A percentile compares a stretch with the other conserved stretches of the same genome.
Conservation (phyloP, 2,113 vertebrate genomes). For the Phainopepla nitens region DNA sequence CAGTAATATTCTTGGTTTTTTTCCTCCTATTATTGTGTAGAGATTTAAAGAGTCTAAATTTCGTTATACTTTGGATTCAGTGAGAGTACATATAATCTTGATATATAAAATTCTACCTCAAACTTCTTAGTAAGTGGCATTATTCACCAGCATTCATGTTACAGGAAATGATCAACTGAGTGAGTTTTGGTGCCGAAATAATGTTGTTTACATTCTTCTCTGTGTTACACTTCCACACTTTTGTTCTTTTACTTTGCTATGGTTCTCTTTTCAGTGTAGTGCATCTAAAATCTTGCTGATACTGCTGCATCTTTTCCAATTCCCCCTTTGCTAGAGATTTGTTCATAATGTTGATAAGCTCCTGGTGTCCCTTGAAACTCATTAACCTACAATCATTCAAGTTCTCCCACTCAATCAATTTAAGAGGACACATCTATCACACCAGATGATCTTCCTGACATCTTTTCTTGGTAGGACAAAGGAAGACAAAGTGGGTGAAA, state of each 20-base stretch:
- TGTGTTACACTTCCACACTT: neutral
- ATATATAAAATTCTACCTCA: neutral
- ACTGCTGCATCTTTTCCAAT: neutral
- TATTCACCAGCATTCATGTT: neutral
- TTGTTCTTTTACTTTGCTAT: neutral
- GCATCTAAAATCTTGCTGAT: neutral
- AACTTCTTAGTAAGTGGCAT: neutral
- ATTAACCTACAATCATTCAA: neutral
- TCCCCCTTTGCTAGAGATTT: neutral
- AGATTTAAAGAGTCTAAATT: neutral
- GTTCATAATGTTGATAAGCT: neutral
- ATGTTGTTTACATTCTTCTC: neutral
- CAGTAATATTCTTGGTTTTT: neutral
- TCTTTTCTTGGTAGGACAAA: neutral
- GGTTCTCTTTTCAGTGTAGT: neutral
- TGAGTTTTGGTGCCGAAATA: neutral
- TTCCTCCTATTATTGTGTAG: neutral
- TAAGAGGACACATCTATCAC: neutral
- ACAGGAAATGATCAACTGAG: neutral
- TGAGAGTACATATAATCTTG: neutral
- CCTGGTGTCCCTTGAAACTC: neutral
- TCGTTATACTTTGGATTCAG: neutral
- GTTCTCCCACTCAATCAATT: neutral
- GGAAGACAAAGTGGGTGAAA: neutral
- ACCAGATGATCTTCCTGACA: neutral